A percentile compares a stretch with the other conserved stretches of the same genome.
Conservation (phyloP, 2,797 vertebrate genomes). For the Peromyscus aztecus region DNA sequence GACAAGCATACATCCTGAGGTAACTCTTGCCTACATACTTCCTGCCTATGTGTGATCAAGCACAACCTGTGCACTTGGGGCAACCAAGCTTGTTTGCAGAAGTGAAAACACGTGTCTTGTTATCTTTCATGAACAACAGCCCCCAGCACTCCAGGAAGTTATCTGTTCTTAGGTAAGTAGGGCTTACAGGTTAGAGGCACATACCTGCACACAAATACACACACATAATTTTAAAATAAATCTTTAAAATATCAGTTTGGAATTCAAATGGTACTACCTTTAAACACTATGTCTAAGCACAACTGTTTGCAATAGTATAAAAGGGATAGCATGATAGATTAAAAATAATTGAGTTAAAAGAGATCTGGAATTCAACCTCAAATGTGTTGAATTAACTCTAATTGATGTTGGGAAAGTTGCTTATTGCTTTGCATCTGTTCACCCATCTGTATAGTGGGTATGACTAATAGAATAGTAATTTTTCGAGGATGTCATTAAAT, state of each 20-base stretch:
- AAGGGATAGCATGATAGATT: neutral
- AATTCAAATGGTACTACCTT: neutral
- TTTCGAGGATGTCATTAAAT: slow-evolving; percentile 23
- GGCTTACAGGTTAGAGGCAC: neutral
- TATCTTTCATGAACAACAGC: neutral
- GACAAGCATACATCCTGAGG: neutral
- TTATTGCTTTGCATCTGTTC: neutral
- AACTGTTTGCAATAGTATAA: neutral
- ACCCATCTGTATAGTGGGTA: neutral
- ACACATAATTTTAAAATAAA: too few species aligned
- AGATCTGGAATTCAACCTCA: neutral
- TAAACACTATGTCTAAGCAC: neutral
- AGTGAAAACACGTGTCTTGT: too few species aligned
- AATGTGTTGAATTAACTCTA: neutral
- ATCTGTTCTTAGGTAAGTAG: neutral
- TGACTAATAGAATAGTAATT: neutral
- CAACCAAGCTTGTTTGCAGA: neutral
- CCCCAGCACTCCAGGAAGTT: neutral
- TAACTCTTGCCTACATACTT: neutral
- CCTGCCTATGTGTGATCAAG: neutral
- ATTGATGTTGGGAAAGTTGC: neutral
- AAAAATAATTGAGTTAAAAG: slow-evolving; percentile 1
- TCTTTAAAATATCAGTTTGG: neutral
- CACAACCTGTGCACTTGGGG: neutral
- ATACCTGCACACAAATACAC: neutral